Percentiles rank a stretch among this genome's conserved stretches.
phyloP scores from a whole-genome alignment of 2,797 vertebrate genomes.

The Rousettus madagascariensis region DNA sequence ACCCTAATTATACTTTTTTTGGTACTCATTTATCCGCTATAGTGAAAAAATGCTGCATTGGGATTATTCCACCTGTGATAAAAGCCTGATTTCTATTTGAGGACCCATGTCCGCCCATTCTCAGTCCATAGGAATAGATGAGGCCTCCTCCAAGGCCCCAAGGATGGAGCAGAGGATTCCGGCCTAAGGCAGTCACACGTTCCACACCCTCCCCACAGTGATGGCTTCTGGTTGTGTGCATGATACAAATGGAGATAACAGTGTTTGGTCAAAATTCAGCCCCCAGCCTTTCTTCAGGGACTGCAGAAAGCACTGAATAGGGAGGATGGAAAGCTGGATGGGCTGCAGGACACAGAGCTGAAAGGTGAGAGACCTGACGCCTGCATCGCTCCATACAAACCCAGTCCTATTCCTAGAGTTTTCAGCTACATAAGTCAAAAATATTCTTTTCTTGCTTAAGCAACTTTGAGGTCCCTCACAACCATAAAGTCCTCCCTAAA shows the following conservation, averaged over 20 bases:
- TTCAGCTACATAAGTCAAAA: neutral
- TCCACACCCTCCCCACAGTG: no score
- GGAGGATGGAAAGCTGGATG: neutral
- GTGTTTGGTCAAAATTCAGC: neutral
- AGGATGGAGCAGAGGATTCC: neutral
- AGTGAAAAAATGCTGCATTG: neutral
- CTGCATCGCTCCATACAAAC: accelerated
- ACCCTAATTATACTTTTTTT: neutral
- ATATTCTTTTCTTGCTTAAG: neutral
- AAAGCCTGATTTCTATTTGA: neutral
- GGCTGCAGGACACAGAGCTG: neutral
- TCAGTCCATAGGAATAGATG: neutral
- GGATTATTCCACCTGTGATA: neutral
- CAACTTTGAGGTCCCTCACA: neutral
- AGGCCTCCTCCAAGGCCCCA: neutral
- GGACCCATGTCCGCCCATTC: neutral
- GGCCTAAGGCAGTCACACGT: neutral
- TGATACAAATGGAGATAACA: neutral
- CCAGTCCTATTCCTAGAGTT: neutral
- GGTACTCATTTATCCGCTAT: neutral
- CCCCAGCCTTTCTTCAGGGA: neutral
- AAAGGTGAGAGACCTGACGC: neutral
- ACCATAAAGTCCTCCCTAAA: neutral
- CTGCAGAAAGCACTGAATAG: neutral
- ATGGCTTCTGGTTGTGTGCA: neutral